Conservation (phyloP, 2,888 invertebrate genomes). For the Onthophagus sagittarius region DNA sequence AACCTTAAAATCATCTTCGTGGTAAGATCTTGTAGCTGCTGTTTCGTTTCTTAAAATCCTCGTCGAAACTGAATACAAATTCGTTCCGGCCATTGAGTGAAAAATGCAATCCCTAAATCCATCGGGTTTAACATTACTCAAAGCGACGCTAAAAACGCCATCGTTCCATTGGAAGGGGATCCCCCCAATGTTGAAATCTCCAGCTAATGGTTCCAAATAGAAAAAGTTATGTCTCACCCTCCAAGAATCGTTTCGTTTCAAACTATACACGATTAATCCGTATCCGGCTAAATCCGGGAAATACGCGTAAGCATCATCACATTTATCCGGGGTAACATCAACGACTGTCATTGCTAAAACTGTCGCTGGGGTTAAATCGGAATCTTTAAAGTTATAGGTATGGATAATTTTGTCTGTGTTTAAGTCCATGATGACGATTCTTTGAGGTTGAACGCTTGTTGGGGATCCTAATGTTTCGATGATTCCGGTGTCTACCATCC, state of each 20-base stretch:
- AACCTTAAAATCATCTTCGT: conserved; percentile 55
- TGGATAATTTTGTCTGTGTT: conserved; percentile 58
- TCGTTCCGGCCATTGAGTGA: conserved; percentile 71
- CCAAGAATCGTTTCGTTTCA: conserved; percentile 63
- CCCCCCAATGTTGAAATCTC: conserved; percentile 64
- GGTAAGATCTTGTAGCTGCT: conserved; percentile 52
- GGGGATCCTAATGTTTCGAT: conserved; percentile 56
- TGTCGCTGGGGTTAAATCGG: conserved; percentile 48
- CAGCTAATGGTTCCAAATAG: conserved; percentile 65
- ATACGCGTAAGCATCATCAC: conserved; percentile 66
- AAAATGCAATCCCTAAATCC: conserved; percentile 66
- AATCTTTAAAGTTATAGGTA: conserved; percentile 54
- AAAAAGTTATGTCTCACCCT: conserved; percentile 69
- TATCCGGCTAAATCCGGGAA: conserved; percentile 64
- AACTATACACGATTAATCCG: conserved; percentile 58
- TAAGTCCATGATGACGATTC: conserved; percentile 65
- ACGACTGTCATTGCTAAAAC: conserved; percentile 66
- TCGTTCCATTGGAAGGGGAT: conserved; percentile 76
- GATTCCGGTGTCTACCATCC: conserved; percentile 76
- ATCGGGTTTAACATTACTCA: conserved; percentile 53
- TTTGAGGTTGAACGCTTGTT: conserved; percentile 53
- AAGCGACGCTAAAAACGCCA: conserved; percentile 70
- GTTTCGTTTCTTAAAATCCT: conserved; percentile 56
- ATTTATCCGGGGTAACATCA: conserved; percentile 57
- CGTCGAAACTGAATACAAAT: conserved; percentile 69